A percentile compares a stretch with the other conserved stretches of the same genome.
Conservation (phyloP, 2,888 invertebrate genomes). For the Mythimna lalbum region DNA sequence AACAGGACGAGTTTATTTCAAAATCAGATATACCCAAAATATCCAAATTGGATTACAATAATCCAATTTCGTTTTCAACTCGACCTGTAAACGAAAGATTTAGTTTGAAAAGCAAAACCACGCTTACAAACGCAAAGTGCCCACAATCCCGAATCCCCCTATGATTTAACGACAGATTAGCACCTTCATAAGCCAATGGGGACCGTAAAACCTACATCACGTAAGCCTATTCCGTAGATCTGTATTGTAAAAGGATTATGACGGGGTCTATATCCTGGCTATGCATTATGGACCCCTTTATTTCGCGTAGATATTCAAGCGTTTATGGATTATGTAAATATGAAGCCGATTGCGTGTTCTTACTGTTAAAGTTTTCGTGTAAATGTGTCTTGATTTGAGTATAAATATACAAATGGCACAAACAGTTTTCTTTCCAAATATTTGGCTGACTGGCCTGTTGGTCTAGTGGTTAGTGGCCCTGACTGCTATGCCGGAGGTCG, state of each 20-base stretch:
- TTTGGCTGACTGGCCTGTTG: too few relatives aligned
- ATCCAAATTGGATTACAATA: neutral
- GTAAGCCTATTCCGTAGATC: constrained; percentile 43
- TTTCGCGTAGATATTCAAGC: constrained; percentile 41
- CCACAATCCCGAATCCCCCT: constrained; percentile 19
- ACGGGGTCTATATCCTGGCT: constrained; percentile 49
- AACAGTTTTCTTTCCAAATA: neutral
- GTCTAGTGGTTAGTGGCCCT: too few relatives aligned
- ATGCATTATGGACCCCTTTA: constrained; percentile 49
- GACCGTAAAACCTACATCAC: constrained; percentile 50
- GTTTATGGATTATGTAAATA: constrained; percentile 61
- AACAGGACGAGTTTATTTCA: neutral
- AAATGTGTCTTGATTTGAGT: neutral
- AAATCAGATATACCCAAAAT: neutral
- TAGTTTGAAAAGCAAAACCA: constrained; percentile 17
- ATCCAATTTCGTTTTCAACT: neutral
- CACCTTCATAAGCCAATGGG: constrained; percentile 51
- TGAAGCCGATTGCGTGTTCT: constrained; percentile 7
- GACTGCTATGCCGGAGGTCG: too few relatives aligned
- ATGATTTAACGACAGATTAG: constrained; percentile 60
- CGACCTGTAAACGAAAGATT: neutral
- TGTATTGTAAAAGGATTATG: constrained; percentile 59
- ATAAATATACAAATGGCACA: neutral
- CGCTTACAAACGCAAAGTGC: constrained; percentile 18
- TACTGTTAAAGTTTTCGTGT: constrained; percentile 15